Conservation (phyloP, 1,140 invertebrate genomes). For the Eufriesea mexicana region DNA sequence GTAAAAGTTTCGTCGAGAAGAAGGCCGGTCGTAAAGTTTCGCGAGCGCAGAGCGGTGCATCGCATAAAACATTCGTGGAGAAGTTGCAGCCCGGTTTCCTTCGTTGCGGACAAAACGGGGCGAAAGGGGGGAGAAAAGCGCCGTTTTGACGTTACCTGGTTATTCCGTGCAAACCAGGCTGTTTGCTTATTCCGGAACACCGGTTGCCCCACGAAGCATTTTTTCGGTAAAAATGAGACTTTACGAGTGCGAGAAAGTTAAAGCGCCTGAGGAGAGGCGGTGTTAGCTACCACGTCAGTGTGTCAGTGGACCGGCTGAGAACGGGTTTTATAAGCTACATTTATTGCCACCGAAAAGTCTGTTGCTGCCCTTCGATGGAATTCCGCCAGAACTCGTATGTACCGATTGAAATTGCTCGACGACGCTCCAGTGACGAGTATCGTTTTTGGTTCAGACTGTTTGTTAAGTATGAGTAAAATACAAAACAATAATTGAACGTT, state of each 20-base stretch:
- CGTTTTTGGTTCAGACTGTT: too few species aligned
- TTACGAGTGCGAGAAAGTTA: too few species aligned
- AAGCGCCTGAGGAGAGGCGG: too few species aligned
- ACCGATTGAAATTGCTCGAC: conserved; percentile 5
- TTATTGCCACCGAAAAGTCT: conserved; percentile 53
- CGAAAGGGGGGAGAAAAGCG: too few species aligned
- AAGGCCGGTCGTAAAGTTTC: not conserved
- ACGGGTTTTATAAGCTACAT: conserved; percentile 61
- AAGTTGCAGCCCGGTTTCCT: not conserved
- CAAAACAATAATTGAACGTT: too few species aligned
- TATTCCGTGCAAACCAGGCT: conserved; percentile 3
- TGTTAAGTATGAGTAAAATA: too few species aligned
- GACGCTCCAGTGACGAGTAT: not conserved
- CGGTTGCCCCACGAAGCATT: not conserved
- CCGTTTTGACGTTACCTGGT: conserved; percentile 22
- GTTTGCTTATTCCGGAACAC: conserved; percentile 43
- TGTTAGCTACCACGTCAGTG: conserved; percentile 47
- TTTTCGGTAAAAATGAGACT: not conserved
- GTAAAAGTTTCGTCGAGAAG: not conserved
- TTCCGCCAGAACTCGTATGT: not conserved
- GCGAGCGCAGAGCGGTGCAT: not conserved
- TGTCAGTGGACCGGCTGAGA: conserved; percentile 71
- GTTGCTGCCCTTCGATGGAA: conserved; percentile 37
- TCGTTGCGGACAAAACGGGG: not conserved
- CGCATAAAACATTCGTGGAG: conserved; percentile 12